Conservation (phyloP, 2,888 invertebrate genomes). For the Scaeva pyrastri region DNA sequence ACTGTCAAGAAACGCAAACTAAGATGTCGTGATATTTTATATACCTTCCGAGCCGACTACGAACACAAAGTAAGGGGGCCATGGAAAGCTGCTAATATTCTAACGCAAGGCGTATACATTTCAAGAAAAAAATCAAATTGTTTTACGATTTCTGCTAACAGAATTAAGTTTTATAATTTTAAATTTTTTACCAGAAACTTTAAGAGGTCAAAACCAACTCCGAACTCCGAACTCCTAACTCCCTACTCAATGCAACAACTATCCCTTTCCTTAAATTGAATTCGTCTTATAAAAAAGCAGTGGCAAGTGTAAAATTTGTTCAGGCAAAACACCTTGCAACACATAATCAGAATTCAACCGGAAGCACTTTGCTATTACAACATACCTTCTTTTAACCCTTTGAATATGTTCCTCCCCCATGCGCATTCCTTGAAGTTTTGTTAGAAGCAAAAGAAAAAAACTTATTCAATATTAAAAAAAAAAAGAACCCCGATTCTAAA, state of each 20-base stretch:
- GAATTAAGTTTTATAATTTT: too few relatives aligned
- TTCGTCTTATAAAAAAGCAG: slow-evolving; percentile 12
- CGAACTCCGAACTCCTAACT: too few relatives aligned
- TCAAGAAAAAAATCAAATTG: too few relatives aligned
- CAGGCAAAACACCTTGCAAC: slow-evolving; percentile 44
- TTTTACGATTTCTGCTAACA: too few relatives aligned
- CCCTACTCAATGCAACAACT: background rate
- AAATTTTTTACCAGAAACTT: too few relatives aligned
- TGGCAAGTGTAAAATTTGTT: slow-evolving; percentile 35
- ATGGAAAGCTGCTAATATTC: background rate
- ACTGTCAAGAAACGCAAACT: slow-evolving; percentile 18
- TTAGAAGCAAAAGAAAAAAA: background rate
- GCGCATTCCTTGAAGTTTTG: slow-evolving; percentile 23
- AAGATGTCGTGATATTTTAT: slow-evolving; percentile 5
- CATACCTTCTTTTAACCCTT: slow-evolving; percentile 47
- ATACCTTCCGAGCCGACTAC: too few relatives aligned
- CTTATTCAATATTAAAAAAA: slow-evolving; percentile 24
- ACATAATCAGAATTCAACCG: slow-evolving; percentile 64
- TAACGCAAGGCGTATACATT: too few relatives aligned
- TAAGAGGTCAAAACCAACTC: too few relatives aligned
- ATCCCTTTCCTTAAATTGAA: slow-evolving; percentile 19
- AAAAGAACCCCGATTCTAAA: slow-evolving; percentile 53
- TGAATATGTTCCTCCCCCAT: background rate
- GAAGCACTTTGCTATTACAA: slow-evolving; percentile 61
- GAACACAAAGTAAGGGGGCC: too few relatives aligned